These are phyloP conservation scores for Psittacus erithacus DNA, from an alignment of 2,113 vertebrate species.

Conservation along the genomic window DNA sequence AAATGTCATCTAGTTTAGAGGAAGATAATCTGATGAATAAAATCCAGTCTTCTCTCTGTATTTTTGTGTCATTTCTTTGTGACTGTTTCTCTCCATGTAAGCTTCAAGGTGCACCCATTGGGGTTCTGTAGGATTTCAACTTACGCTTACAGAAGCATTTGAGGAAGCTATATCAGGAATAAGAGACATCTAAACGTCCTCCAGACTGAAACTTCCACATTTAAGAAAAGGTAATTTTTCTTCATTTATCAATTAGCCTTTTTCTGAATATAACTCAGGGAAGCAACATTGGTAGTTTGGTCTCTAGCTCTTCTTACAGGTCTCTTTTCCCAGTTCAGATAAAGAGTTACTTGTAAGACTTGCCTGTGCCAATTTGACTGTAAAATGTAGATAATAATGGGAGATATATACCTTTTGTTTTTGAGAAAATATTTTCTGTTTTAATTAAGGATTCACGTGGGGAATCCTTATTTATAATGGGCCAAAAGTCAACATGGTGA, in stretches of 20 bases:
- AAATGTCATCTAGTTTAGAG: background rate
- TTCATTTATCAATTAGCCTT: background rate
- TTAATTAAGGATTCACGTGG: background rate
- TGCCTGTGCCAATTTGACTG: background rate
- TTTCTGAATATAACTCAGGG: background rate
- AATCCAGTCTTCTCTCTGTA: background rate
- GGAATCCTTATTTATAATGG: background rate
- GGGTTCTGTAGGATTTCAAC: background rate
- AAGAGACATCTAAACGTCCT: background rate
- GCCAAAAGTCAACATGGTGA: background rate
- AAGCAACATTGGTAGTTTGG: background rate
- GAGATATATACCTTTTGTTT: accelerated
- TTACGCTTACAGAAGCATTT: background rate
- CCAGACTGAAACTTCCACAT: background rate
- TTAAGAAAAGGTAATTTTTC: background rate
- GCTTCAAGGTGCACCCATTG: background rate
- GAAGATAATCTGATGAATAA: background rate
- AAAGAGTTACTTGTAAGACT: background rate
- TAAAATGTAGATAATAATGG: background rate
- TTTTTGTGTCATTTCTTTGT: background rate
- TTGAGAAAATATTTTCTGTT: background rate
- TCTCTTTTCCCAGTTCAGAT: background rate
- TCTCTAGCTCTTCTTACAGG: background rate
- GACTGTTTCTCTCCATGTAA: background rate
- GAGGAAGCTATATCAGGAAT: background rate